Evolutionary conservation across 2,113 vertebrate genomes (phyloP), one percentile per base, ranked within the genome.

Genomic region (Zosterops hypoxanthus): DNA sequence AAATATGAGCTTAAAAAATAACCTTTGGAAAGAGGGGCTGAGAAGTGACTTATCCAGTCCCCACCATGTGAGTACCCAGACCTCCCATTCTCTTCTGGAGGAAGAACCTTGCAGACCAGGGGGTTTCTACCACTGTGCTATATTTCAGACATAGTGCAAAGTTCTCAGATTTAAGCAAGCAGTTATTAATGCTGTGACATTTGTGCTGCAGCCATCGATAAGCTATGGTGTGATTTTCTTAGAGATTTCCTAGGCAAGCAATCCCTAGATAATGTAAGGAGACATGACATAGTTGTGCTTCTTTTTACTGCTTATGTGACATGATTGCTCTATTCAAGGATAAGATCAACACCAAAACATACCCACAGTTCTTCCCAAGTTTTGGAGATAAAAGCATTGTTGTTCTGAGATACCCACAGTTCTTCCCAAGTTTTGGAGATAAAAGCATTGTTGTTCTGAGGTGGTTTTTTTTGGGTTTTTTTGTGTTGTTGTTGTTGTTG

Each of bases 241-340:
- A 57, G 61, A 3, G 20, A 86, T 87, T 91, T 94, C 73, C 73
- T 3, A 25, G 52, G 46, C 69, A 96, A 44, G 53, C 33, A 64
- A 72, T 69, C 77, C 73, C 84, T 36, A 49, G 91, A 63, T 79
- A 95, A 85, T 64, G 61, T 82, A 82, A 72, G 73, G 92, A 85
- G 88, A 94, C 69, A 69, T 39, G 12, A 33, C 78, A 68, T 17
- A 68, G n/a, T 78, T 92, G 25, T 72, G 25, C 46, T 82, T 55
- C 33, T 52, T 95, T 88, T n/a, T 71, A 41, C 41, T 71, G 29
- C 46, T 60, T 64, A 46, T 63, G 11, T 91, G 69, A 55, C 49
- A 56, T 46, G 69, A 64, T 59, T 39, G 12, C 50, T 91, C 34
- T 70, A 77, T 39, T 83, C 20, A 94, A 78, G 39, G 26, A 84